Base-by-base conservation (phyloP, 2,113 vertebrate species). In the Pantherophis guttatus region DNA sequence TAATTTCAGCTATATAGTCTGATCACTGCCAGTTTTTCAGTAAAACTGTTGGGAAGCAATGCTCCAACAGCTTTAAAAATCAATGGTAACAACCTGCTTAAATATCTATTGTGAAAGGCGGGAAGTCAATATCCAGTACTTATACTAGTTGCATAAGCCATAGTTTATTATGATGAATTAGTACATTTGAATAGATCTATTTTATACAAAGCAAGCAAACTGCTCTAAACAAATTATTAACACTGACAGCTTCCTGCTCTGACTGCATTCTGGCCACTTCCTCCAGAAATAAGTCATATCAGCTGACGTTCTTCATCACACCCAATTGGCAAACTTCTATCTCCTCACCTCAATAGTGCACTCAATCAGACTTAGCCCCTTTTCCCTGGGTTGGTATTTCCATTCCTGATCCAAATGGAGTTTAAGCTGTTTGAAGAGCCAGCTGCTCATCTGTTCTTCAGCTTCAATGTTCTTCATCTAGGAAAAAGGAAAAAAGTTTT, bases 401-500 rank as follows among this genome's bases (percentile, higher is more conserved):
- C 94, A 97, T 96, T 99, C 99, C 95, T 98, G 98, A 57, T 99
- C 99, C 94, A 98, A 95, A 87, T 99, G 98, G 29, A 98, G 92
- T 95, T 97, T 98, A 96, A 99, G 97, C 96, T 99, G 98, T 95
- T 98, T 99, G 96, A 99, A 98, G 57, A 99, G 98, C 96, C 97
- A 98, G 93, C 97, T 98, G 95, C 95, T 96, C 94, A 97, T 97
- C 94, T 97, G 96, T 90, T 97, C 96, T 96, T 96, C 95, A 0
- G 85, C 93, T 95, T 96, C 96, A 93, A 93, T 96, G 89, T 94
- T 97, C 95, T 97, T 95, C 92, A 97, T 97, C 97, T 97, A 53
- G 6, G 44, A 52, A 62, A 26, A 87, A 50, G 62, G 13, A 26
- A 15, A 1, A 1, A 50, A 58, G 33, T 57, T 89, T 65, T 89